Evolutionary conservation across 2,888 invertebrate species (phyloP), one percentile per base, ranked within the genome.

Genomic region (Timandra comae): DNA sequence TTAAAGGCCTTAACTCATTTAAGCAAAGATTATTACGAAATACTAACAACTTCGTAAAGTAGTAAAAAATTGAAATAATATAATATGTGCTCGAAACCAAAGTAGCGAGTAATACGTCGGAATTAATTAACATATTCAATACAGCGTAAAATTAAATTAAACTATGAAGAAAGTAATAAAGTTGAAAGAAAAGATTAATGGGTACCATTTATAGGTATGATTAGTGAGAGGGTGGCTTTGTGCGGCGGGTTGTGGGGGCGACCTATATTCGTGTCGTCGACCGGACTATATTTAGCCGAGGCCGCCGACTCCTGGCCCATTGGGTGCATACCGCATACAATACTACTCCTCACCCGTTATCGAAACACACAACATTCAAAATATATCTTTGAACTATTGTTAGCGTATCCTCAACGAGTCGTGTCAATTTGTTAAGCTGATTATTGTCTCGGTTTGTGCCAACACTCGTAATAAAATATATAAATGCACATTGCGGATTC

Each of bases 211-310:
- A 33, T 36, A 35, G 49, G 25, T 52, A 47, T 50, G 49, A 34
- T 34, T 29, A 28, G 35, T 46, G 48, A 50, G 38, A 45, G 49
- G 32, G 38, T 32, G 37, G 41, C 23, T 40, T 32, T 39, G 37
- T 36, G 26, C 40, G n/a, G 30, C 41, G 40, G 29, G 32, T 33
- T 39, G 43, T 60, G 67, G 70, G 72, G 63, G 67, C 63, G 81
- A 72, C 82, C 84, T 58, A 75, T 46, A 71, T 82, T 59, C 56
- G 51, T 82, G 70, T 71, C 81, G 68, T 56, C 67, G 80, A 70
- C 81, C 81, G 74, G 43, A 61, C 63, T 82, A 81, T 78, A 82
- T 84, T 78, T 79, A 82, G 78, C 67, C 40, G 40, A 41, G 56
- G 38, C 55, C 46, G 40, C 49, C 50, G 49, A 60, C 57, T 57